These are phyloP conservation scores for Acleris holmiana DNA, from an alignment of 2,888 invertebrate genomes.

Conservation along the genomic window DNA sequence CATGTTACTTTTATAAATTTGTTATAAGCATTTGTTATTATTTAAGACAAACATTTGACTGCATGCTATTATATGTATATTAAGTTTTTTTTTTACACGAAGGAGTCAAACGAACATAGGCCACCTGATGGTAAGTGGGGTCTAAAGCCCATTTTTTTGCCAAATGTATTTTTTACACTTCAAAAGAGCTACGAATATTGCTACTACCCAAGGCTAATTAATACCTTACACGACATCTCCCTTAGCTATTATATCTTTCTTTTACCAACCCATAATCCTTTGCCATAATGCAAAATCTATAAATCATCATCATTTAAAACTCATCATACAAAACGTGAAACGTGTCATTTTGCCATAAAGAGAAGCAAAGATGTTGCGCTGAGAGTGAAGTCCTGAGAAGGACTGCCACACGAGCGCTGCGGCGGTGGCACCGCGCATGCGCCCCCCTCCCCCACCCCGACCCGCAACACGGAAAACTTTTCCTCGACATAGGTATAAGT, in stretches of 20 bases:
- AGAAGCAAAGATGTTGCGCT: slow-evolving; percentile 54
- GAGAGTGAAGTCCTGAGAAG: slow-evolving; percentile 63
- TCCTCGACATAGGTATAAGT: slow-evolving; percentile 81
- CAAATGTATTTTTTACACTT: no score
- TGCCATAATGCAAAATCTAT: slow-evolving; percentile 1
- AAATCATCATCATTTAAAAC: slow-evolving; percentile 20
- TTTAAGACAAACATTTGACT: no score
- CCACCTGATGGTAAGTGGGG: no score
- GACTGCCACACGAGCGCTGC: slow-evolving; percentile 77
- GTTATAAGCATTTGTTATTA: no score
- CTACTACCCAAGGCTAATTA: no score
- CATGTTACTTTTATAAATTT: slow-evolving; percentile 25
- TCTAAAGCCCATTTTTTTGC: no score
- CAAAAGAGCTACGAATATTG: no score
- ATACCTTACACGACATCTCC: no score
- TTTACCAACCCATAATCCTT: neutral
- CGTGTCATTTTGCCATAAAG: slow-evolving; percentile 18
- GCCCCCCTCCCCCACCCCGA: slow-evolving; percentile 62
- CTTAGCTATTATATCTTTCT: neutral
- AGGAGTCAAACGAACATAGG: no score
- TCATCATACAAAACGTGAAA: slow-evolving; percentile 27
- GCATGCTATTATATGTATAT: no score
- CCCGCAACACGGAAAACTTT: slow-evolving; percentile 85
- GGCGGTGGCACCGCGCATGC: slow-evolving; percentile 70
- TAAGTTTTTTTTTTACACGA: no score